Percentiles rank a stretch among this genome's conserved stretches.
These are phyloP conservation scores for Drosophila santomea DNA, from an alignment of 1,140 invertebrate genomes.

Conservation along the genomic window DNA sequence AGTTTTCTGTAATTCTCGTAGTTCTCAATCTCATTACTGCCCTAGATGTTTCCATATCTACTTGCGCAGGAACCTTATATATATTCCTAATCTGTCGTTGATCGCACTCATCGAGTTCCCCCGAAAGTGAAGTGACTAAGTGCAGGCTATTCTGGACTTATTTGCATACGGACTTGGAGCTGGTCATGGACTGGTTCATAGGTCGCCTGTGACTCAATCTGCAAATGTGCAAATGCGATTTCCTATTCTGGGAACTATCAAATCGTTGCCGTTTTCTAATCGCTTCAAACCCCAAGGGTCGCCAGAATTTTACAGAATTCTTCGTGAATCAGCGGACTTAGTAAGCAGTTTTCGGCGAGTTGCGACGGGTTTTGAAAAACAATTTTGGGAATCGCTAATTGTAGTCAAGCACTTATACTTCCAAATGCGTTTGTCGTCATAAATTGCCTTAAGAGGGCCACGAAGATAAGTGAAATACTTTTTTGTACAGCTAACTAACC, in stretches of 20 bases:
- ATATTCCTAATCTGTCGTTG: conserved; percentile 20
- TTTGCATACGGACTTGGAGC: conserved; percentile 11
- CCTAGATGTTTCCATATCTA: conserved; percentile 24
- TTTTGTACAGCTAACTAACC: too few species aligned
- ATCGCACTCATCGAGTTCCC: conserved; percentile 32
- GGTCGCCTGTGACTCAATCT: conserved; percentile 46
- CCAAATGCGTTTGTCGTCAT: too few species aligned
- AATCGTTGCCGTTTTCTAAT: conserved; percentile 10
- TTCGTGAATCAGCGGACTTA: conserved; percentile 12
- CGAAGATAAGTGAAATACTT: too few species aligned
- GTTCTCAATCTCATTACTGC: neutral
- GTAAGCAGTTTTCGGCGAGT: conserved; percentile 2
- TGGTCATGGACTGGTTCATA: conserved; percentile 28
- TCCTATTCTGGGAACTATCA: conserved; percentile 34
- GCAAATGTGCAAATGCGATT: conserved; percentile 27
- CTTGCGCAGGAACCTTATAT: conserved; percentile 4
- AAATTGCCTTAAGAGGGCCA: too few species aligned
- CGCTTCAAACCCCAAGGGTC: conserved; percentile 20
- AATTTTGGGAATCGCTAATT: too few species aligned
- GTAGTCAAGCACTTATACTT: too few species aligned
- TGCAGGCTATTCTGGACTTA: neutral
- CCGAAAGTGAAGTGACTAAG: conserved; percentile 45
- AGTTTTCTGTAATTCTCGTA: conserved; percentile 19
- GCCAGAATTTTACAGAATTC: conserved; percentile 16
- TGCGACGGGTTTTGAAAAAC: neutral